These are phyloP conservation scores for Xylocopa sonorina DNA, from an alignment of 1,140 invertebrate species.

Conservation along the genomic window DNA sequence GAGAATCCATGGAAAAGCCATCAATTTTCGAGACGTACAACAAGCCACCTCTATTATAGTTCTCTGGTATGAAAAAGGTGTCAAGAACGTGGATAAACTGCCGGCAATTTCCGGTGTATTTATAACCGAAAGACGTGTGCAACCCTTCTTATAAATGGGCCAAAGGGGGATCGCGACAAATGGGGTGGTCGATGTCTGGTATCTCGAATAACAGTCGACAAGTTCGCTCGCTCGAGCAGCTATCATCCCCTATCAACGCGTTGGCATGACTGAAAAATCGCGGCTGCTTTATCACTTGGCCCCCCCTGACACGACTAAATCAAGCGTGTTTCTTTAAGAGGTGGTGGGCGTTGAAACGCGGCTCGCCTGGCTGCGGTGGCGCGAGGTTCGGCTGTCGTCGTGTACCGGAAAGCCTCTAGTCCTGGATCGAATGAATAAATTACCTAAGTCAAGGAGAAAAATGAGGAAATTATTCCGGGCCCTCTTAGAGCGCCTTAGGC, in stretches of 20 bases:
- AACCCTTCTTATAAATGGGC: conserved; percentile 66
- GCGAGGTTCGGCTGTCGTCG: conserved; percentile 26
- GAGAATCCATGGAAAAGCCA: neutral
- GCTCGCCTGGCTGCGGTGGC: conserved; percentile 33
- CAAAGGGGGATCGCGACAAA: conserved; percentile 58
- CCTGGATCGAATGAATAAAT: conserved; percentile 62
- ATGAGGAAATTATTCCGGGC: conserved; percentile 63
- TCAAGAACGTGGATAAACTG: conserved; percentile 22
- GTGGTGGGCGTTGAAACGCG: conserved; percentile 54
- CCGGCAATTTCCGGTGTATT: conserved; percentile 66
- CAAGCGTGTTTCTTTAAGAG: conserved; percentile 43
- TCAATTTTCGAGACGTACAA: neutral
- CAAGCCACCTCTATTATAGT: conserved; percentile 3
- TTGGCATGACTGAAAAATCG: conserved; percentile 66
- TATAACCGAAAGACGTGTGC: conserved; percentile 39
- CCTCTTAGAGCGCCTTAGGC: conserved; percentile 21
- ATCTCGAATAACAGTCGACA: conserved; percentile 38
- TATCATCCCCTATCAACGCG: conserved; percentile 65
- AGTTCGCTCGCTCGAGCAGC: conserved; percentile 32
- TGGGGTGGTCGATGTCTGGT: conserved; percentile 61
- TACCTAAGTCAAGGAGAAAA: conserved; percentile 59
- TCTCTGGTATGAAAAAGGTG: neutral
- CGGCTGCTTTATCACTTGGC: conserved; percentile 60
- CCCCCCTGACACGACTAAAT: conserved; percentile 37
- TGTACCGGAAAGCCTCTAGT: conserved; percentile 7